These are phyloP conservation scores for Dicerorhinus sumatrensis DNA, from an alignment of 2,113 vertebrate genomes.

Conservation along the genomic window DNA sequence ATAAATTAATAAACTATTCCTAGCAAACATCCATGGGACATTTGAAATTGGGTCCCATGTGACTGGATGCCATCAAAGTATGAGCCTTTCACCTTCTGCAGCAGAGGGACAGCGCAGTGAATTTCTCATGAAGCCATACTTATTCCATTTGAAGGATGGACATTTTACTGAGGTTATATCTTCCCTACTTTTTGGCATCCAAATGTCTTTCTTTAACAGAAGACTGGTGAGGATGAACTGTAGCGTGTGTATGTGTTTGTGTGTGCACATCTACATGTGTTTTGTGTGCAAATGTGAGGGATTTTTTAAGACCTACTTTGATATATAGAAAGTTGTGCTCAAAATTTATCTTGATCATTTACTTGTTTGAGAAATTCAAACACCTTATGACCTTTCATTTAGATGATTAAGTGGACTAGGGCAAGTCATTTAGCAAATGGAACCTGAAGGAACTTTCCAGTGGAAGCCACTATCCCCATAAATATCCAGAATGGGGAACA, in stretches of 20 bases:
- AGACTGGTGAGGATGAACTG: background rate
- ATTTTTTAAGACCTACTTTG: background rate
- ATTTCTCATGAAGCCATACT: background rate
- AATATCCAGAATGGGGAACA: background rate
- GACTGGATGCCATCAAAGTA: background rate
- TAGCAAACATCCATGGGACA: background rate
- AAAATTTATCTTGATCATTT: background rate
- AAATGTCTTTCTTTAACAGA: background rate
- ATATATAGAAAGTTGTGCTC: background rate
- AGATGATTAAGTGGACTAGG: background rate
- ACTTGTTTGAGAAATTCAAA: background rate
- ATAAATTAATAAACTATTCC: background rate
- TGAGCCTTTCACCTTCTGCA: background rate
- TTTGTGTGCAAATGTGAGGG: background rate
- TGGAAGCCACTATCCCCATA: background rate
- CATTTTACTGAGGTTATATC: background rate
- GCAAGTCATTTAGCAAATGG: background rate
- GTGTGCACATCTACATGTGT: background rate
- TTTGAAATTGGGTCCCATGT: background rate
- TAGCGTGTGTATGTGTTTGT: background rate
- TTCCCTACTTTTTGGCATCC: background rate
- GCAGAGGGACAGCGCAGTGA: background rate
- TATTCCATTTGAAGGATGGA: background rate
- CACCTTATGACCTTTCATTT: background rate
- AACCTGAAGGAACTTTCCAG: background rate